A percentile compares a stretch with the other conserved stretches of the same genome.
These are phyloP conservation scores for Psammodynastes pulverulentus DNA, from an alignment of 2,113 vertebrate genomes.

Conservation along the genomic window DNA sequence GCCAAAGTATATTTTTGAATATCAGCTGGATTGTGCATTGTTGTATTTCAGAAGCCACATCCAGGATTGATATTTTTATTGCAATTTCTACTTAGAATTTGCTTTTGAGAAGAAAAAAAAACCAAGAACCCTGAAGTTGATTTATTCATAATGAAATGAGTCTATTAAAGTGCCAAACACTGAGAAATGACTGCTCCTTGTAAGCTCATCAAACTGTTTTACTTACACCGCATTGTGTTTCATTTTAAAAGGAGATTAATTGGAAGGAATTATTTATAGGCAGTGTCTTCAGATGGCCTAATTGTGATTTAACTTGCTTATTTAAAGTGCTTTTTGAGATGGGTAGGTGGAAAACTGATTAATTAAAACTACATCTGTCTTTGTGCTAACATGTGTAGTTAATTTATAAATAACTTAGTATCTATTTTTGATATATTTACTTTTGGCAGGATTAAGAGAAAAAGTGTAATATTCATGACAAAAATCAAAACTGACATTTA, in stretches of 20 bases:
- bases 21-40: background rate
- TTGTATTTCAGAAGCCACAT: background rate
- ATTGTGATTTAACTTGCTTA: slow-evolving; percentile 56
- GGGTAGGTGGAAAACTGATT: slow-evolving; percentile 46
- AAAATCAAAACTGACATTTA: slow-evolving; percentile 44
- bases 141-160: slow-evolving; percentile 55
- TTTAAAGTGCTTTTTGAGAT: slow-evolving; percentile 28
- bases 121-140: slow-evolving; percentile 15
- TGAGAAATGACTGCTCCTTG: slow-evolving; percentile 54
- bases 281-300: slow-evolving; percentile 49
- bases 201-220: slow-evolving; percentile 50
- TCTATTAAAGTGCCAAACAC: slow-evolving; percentile 56
- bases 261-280: slow-evolving; percentile 48
- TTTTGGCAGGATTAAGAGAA: slow-evolving; percentile 43
- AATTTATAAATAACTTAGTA: slow-evolving; percentile 38
- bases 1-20: background rate
- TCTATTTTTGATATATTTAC: slow-evolving; percentile 31
- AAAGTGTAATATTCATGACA: slow-evolving; percentile 16
- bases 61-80: background rate
- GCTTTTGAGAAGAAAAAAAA: background rate
- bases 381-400: slow-evolving; percentile 8
- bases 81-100: slow-evolving; percentile 25
- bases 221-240: slow-evolving; percentile 26
- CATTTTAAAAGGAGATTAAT: slow-evolving; percentile 52
- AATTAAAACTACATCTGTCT: slow-evolving; percentile 50